Percentiles rank a stretch among this genome's conserved stretches.
Evolutionary conservation across 2,888 invertebrate species (phyloP).

Genomic region (Acrobeloides nanus): DNA sequence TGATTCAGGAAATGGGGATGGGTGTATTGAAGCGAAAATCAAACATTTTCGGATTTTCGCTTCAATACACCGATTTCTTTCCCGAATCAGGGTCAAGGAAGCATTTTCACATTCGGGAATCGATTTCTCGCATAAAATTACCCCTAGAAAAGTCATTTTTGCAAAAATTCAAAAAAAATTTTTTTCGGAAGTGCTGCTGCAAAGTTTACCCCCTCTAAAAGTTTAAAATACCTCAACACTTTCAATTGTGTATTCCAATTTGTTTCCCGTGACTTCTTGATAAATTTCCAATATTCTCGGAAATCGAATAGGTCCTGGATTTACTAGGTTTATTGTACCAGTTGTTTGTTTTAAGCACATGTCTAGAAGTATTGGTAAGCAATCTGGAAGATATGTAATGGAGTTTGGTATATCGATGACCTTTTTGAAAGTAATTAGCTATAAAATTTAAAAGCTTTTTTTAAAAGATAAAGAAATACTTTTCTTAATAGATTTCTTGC

Average conservation of each 20-base stretch:
- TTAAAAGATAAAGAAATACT: slow-evolving; percentile 10
- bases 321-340: slow-evolving; percentile 27
- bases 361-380: slow-evolving; percentile 26
- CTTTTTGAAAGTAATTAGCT: slow-evolving; percentile 20
- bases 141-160: too few relatives aligned
- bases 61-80: too few relatives aligned
- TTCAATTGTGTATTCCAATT: slow-evolving; percentile 11
- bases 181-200: too few relatives aligned
- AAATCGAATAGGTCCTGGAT: slow-evolving; percentile 26
- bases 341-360: slow-evolving; percentile 18
- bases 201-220: too few relatives aligned
- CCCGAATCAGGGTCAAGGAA: too few relatives aligned
- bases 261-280: slow-evolving; percentile 15
- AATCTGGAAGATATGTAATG: slow-evolving; percentile 30
- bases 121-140: too few relatives aligned
- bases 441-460: slow-evolving; percentile 1
- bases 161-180: too few relatives aligned
- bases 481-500: slow-evolving; percentile 30
- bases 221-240: slow-evolving; percentile 15
- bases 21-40: too few relatives aligned
- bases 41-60: too few relatives aligned
- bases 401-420: slow-evolving; percentile 28
- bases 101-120: too few relatives aligned
- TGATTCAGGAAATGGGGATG: too few relatives aligned
- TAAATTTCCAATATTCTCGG: slow-evolving; percentile 16